A percentile compares a stretch with the other conserved stretches of the same genome.
These are phyloP conservation scores for Nannoperca obscura DNA, from an alignment of 2,797 vertebrate species.

Conservation along the genomic window DNA sequence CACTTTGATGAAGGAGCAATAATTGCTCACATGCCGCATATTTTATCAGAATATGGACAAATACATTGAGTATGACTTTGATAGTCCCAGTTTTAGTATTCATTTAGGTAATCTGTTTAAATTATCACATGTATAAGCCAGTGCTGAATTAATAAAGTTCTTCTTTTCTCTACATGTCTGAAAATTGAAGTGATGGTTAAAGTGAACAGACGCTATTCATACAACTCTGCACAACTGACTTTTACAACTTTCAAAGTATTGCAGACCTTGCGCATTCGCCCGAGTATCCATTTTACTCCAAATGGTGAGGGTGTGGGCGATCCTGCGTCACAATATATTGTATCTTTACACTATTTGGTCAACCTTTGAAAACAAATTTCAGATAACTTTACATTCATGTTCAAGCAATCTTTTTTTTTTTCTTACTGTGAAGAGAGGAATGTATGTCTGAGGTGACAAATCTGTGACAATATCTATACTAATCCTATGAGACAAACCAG, in stretches of 20 bases:
- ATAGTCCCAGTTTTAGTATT: no score
- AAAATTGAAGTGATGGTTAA: neutral
- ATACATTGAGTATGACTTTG: neutral
- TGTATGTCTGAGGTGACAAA: constrained; percentile 1
- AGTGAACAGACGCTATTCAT: neutral
- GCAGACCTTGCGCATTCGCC: neutral
- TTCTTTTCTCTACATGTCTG: neutral
- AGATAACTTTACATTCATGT: neutral
- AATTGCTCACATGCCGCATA: neutral
- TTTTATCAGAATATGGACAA: neutral
- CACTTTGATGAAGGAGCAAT: neutral
- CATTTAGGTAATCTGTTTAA: neutral
- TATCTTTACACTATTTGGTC: neutral
- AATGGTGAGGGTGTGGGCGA: neutral
- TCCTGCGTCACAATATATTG: neutral
- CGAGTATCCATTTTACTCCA: neutral
- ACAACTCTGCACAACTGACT: neutral
- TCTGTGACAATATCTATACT: constrained; percentile 15
- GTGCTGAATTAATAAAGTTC: neutral
- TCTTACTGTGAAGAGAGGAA: neutral
- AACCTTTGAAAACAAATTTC: neutral
- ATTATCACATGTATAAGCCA: neutral
- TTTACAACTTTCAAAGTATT: neutral
- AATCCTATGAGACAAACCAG: neutral
- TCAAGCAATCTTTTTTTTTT: neutral